Evolutionary conservation across 1,140 invertebrate genomes (phyloP).

Genomic region (Drosophila simulans): DNA sequence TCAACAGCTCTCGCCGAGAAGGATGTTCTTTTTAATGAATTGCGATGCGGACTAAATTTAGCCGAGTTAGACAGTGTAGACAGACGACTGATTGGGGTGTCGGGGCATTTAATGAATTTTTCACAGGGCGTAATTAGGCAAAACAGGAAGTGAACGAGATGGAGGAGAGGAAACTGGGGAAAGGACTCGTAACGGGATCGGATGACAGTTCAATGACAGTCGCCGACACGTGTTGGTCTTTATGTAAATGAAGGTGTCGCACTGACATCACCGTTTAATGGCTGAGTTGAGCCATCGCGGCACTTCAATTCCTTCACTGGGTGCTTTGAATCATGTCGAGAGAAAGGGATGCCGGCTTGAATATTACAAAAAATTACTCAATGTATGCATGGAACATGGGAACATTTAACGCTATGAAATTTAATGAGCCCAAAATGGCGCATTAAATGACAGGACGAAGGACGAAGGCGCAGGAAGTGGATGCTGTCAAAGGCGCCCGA

Average conservation of each 20-base stretch:
- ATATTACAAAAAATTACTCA: slow-evolving; percentile 46
- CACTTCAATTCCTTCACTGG: slow-evolving; percentile 35
- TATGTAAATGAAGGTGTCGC: slow-evolving; percentile 52
- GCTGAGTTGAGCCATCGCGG: slow-evolving; percentile 1
- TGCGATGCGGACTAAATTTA: slow-evolving; percentile 54
- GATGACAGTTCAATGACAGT: slow-evolving; percentile 58
- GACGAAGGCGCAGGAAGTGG: slow-evolving; percentile 14
- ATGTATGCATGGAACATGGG: slow-evolving; percentile 14
- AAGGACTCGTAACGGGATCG: slow-evolving; percentile 23
- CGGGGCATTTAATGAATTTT: slow-evolving; percentile 62
- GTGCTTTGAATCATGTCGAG: slow-evolving; percentile 63
- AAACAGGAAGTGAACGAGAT: slow-evolving; percentile 30
- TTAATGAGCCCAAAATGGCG: slow-evolving; percentile 66
- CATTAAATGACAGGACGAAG: slow-evolving; percentile 44
- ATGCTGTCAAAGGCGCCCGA: slow-evolving; percentile 29
- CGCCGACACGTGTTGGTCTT: slow-evolving; percentile 44
- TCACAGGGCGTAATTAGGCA: slow-evolving; percentile 53
- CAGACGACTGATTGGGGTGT: slow-evolving; percentile 35
- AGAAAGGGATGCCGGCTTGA: slow-evolving; percentile 22
- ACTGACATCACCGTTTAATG: slow-evolving; percentile 65
- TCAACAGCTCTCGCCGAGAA: slow-evolving; percentile 36
- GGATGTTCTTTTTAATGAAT: slow-evolving; percentile 75
- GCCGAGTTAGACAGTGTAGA: slow-evolving; percentile 18
- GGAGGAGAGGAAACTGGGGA: not conserved
- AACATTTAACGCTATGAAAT: slow-evolving; percentile 55